A percentile compares a stretch with the other conserved stretches of the same genome.
Conservation (phyloP, 2,113 vertebrate genomes). For the Fregata magnificens region DNA sequence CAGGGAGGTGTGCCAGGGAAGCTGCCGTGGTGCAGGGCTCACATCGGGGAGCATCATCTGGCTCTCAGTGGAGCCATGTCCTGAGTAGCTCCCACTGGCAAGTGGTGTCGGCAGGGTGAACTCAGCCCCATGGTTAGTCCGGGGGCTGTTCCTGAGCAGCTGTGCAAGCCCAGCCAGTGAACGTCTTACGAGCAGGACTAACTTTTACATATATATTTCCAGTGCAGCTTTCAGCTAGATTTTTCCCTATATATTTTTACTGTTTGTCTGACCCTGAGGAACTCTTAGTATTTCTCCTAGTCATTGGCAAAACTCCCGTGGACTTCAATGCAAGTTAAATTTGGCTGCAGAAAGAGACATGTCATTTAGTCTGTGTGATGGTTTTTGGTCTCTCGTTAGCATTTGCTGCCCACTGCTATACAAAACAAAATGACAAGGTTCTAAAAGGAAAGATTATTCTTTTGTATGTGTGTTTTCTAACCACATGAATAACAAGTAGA, state of each 20-base stretch:
- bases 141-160: background rate
- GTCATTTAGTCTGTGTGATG: constrained; percentile 5
- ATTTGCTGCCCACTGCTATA: background rate
- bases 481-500: background rate
- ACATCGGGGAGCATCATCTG: background rate
- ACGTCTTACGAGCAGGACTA: background rate
- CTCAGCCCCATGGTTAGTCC: background rate
- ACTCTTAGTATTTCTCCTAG: background rate
- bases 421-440: constrained; percentile 18
- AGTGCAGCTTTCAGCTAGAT: background rate
- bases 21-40: background rate
- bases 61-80: background rate
- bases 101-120: background rate
- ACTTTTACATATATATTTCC: background rate
- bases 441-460: background rate
- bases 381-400: background rate
- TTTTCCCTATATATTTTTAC: background rate
- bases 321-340: background rate
- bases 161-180: background rate
- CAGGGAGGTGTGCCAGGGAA: background rate
- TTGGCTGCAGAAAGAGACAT: background rate
- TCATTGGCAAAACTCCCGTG: background rate
- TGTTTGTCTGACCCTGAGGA: background rate
- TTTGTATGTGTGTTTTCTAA: background rate
- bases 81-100: background rate